Evolutionary conservation across 2,113 vertebrate species (phyloP).

Genomic region (Echinops telfairi): DNA sequence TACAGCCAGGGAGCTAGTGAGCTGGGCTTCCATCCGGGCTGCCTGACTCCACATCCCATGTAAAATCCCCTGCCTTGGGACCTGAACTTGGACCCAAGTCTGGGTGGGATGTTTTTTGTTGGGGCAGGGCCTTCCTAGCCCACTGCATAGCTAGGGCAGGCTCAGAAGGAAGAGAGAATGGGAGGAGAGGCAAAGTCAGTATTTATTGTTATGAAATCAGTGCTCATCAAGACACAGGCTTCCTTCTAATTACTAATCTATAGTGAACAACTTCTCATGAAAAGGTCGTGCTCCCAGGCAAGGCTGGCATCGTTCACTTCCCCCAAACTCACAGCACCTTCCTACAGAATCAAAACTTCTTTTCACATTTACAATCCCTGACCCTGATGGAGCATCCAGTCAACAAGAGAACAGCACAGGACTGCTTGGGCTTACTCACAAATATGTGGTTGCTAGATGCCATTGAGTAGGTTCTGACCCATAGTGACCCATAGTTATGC

Average conservation of each 20-base stretch:
- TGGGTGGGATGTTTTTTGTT: background rate
- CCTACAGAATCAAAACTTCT: background rate
- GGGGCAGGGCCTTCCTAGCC: background rate
- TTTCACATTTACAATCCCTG: background rate
- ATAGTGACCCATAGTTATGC: no score
- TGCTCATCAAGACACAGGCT: background rate
- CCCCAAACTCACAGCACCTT: background rate
- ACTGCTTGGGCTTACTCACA: background rate
- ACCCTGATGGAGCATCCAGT: background rate
- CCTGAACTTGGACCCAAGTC: background rate
- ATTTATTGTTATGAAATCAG: background rate
- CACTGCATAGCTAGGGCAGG: no score
- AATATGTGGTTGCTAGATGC: background rate
- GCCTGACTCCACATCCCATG: background rate
- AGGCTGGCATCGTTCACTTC: no score
- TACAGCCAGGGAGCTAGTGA: background rate
- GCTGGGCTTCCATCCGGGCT: background rate
- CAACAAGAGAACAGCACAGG: background rate
- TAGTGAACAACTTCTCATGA: background rate
- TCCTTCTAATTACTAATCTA: background rate
- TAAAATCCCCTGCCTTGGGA: fast-evolving
- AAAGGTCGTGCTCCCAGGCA: background rate
- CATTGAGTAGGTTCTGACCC: no score
- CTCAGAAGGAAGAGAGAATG: no score
- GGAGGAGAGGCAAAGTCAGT: background rate